A percentile compares a stretch with the other conserved stretches of the same genome.
Evolutionary conservation across 2,797 vertebrate genomes (phyloP).

Genomic region (Apogon talboti): DNA sequence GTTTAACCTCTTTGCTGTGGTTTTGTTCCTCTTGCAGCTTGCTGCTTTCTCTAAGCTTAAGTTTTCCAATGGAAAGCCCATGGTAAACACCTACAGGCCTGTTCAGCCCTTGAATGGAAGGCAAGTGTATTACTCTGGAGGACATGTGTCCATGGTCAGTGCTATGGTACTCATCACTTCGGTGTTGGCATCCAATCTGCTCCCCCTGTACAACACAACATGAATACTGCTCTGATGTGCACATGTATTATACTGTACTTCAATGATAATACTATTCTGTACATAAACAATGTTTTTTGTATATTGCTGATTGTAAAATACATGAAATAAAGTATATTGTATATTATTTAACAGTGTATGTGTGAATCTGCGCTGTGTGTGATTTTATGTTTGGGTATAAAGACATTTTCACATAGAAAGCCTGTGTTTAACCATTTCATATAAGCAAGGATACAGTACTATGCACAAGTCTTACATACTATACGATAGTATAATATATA

Average conservation of each 20-base stretch:
- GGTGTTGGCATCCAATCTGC: slow-evolving; percentile 45
- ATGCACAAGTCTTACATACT: no score
- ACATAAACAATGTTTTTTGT: background rate
- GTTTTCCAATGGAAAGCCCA: slow-evolving; percentile 55
- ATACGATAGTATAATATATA: no score
- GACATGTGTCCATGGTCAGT: slow-evolving; percentile 46
- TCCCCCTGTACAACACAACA: slow-evolving; percentile 17
- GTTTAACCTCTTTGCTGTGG: background rate
- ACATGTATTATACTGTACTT: no score
- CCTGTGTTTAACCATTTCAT: no score
- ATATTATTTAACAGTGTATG: background rate
- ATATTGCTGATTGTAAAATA: background rate
- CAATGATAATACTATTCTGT: no score
- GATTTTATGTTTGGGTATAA: background rate
- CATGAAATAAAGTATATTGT: background rate
- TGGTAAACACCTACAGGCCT: slow-evolving; percentile 84
- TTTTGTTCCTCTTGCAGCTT: slow-evolving; percentile 69
- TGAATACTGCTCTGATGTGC: background rate
- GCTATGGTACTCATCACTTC: slow-evolving; percentile 43
- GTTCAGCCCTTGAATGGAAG: slow-evolving; percentile 76
- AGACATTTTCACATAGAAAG: background rate
- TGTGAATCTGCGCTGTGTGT: background rate
- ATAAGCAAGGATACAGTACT: no score
- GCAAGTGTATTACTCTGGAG: slow-evolving; percentile 75
- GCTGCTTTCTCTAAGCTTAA: slow-evolving; percentile 71